Evolutionary conservation across 2,888 invertebrate genomes (phyloP), one percentile per base, ranked within the genome.

Genomic region (Kuschelorhynchus macadamiae): DNA sequence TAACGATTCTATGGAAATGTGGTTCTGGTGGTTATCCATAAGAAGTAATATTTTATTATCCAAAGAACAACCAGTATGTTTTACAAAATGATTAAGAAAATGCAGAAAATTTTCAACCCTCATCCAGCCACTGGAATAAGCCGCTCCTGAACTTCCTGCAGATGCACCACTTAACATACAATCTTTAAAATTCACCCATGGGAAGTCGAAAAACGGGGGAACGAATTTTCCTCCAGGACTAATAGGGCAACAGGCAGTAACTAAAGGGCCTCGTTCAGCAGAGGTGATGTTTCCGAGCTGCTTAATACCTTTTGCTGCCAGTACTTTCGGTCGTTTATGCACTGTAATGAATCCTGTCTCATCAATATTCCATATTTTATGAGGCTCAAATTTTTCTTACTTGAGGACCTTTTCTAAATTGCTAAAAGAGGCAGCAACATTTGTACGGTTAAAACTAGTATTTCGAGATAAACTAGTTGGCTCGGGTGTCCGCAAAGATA

Each of bases 291-390:
- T 73, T 8, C 78, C 79, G 12, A 83, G 78, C 70, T 81, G 81
- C 52, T 81, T 82, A 3, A 65, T 39, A n/a, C 81, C 81, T 71
- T 76, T 81, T 20, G 55, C 21, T 2, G 81, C 79, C 53, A 83
- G 47, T 25, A 83, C 72, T 72, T 78, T 79, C 11, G 72, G 68
- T 8, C 81, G 78, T 57, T 75, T 75, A 20, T 80, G 79, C 0
- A 83, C 81, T 0, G 81, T 83, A 16, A 79, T 80, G 9, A 80
- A 57, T 1, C 77, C 80, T 44, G 78, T 81, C 73, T 83, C 81
- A 72, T 81, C 81, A 21, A 78, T 41, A 63, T 82, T 82, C 59
- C 72, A 81, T 16, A 82, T 65, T 18, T 65, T 41, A 65, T 65
- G 56, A 25, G 64, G 57, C 33, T 56, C 64, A 49, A 64, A 64